Evolutionary conservation across 2,113 vertebrate genomes (phyloP).

Genomic region (Mustela nigripes): DNA sequence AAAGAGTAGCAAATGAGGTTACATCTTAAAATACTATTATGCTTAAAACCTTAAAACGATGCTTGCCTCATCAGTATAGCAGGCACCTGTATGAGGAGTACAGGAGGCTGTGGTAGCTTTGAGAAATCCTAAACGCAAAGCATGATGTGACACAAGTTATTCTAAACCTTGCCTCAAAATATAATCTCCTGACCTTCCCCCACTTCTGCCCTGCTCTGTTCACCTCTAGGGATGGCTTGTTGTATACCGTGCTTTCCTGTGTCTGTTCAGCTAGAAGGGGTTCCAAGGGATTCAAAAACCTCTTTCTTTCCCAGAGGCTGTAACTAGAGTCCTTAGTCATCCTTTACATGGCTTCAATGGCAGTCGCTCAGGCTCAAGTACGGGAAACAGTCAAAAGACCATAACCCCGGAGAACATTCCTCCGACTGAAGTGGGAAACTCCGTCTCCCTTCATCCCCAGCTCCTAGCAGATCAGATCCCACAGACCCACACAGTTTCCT

Average conservation of each 20-base stretch:
- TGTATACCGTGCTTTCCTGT: background rate
- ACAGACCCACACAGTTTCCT: background rate
- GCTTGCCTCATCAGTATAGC: background rate
- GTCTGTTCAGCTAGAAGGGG: background rate
- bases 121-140: slow-evolving; percentile 23
- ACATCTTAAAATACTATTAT: background rate
- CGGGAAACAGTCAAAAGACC: slow-evolving; percentile 62
- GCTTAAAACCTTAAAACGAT: background rate
- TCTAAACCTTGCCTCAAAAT: background rate
- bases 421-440: slow-evolving; percentile 13
- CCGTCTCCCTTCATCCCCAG: slow-evolving; percentile 10
- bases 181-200: background rate
- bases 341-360: slow-evolving; percentile 53
- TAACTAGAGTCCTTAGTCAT: slow-evolving; percentile 33
- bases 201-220: background rate
- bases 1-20: slow-evolving; percentile 40
- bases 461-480: background rate
- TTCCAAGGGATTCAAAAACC: slow-evolving; percentile 35
- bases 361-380: slow-evolving; percentile 52
- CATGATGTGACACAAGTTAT: background rate
- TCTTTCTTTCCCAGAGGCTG: slow-evolving; percentile 55
- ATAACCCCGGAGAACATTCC: slow-evolving; percentile 45
- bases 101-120: background rate
- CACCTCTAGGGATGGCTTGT: background rate
- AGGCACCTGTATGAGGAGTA: rapidly evolving